Base-by-base conservation (phyloP, 2,888 invertebrate genomes). In the Brachyopa scutellaris region DNA sequence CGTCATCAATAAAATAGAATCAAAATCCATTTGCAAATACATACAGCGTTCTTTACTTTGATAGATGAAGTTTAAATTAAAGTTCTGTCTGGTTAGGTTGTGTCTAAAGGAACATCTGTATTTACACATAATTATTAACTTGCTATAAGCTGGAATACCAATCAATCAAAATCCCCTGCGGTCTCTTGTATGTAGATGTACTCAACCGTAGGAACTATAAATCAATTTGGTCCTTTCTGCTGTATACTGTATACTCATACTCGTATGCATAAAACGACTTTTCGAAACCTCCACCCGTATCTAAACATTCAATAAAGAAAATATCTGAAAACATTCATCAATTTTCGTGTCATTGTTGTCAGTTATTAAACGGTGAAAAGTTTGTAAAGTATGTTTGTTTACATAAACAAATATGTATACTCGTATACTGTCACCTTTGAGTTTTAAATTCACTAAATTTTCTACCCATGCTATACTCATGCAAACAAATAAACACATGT, bases 311-410 rank as follows among this genome's bases (percentile, higher is more conserved):
- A 40, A 40, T 40, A 42, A 29, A 11, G 11, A n/a, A 19, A 17
- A 42, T 42, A 31, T 59, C 42, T 17, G 17, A 40, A 29, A 4
- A 40, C 70, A 77, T 77, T 62, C 70, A 70, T 77, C 77, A 77
- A 77, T 62, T 49, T 70, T 62, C 47, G 11, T 40, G 49, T 19
- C 61, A 55, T 49, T 33, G 62, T 31, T 57, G 70, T 70, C 67
- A 51, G 29, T 62, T 67, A 49, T 53, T 55, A 61, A 73, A 36
- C 6, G 49, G 4, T 47, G 64, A 73, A 64, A 76, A 62, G 53
- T 47, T 55, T 45, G n/a, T 51, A 47, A 40, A 47, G 49, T 8
- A 38, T 33, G 47, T 62, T 47, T 33, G 21, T 64, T 33, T 38
- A 47, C 1, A 38, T n/a, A n/a, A n/a, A n/a, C n/a, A n/a, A n/a